Evolutionary conservation across 2,888 invertebrate genomes (phyloP).

Genomic region (Adelognathus sp.): DNA sequence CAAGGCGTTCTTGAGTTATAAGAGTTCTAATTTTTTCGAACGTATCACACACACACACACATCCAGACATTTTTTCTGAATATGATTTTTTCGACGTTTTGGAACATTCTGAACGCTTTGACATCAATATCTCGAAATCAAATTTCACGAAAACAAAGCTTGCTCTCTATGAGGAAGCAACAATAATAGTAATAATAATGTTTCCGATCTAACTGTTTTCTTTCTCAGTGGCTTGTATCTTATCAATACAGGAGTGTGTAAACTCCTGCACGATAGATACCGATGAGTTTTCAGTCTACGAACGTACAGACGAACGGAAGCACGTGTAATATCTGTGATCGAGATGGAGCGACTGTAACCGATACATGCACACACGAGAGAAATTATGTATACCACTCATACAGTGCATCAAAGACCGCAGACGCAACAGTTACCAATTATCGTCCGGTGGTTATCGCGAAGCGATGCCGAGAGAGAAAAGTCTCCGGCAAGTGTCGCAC

Average conservation of each 20-base stretch:
- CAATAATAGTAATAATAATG: too few species aligned
- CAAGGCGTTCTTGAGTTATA: too few species aligned
- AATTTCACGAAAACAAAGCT: too few species aligned
- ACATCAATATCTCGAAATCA: too few species aligned
- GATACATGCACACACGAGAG: conserved; percentile 4
- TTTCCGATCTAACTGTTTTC: too few species aligned
- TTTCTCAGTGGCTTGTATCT: too few species aligned
- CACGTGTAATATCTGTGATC: conserved; percentile 30
- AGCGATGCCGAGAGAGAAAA: not conserved
- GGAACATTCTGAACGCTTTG: too few species aligned
- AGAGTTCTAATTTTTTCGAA: too few species aligned
- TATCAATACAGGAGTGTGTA: not conserved
- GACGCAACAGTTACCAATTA: conserved; percentile 55
- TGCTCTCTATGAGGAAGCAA: too few species aligned
- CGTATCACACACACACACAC: too few species aligned
- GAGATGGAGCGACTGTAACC: conserved; percentile 9
- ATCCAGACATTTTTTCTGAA: too few species aligned
- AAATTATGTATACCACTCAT: conserved; percentile 13
- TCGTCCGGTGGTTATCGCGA: conserved; percentile 39
- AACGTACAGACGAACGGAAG: conserved; percentile 30
- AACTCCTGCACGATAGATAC: conserved; percentile 10
- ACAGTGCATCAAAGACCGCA: conserved; percentile 16
- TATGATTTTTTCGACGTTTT: too few species aligned
- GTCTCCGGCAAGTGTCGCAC: conserved; percentile 30
- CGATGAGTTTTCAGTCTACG: not conserved